Evolutionary conservation across 2,113 vertebrate species (phyloP), one percentile per base, ranked within the genome.

Genomic region (Microcebus ravelobensis): DNA sequence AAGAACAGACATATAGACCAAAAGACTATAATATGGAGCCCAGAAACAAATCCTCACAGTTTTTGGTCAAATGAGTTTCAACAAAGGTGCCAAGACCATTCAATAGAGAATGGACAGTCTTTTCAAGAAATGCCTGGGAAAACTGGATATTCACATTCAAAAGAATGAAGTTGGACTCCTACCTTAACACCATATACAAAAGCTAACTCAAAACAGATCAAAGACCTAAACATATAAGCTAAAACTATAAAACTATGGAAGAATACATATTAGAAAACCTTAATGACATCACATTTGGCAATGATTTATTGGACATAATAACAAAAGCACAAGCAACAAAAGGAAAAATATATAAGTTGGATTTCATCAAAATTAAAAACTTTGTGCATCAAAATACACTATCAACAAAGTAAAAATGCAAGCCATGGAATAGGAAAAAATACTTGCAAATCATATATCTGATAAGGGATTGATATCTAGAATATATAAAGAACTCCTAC

Each of bases 281-380:
- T 91, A 42, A 74, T 39, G 39, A 87, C 17, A 57, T 14, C 2
- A 34, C 15, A 83, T 70, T 52, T 70, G 52, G 76, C 12, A 23
- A 91, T 50, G 18, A 93, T 59, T 79, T 92, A 39, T 85, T 89
- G 48, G 11, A 57, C 34, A n/a, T 65, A 14, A 74, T 36, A 67
- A 25, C 79, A 85, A 86, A 89, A 95, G 42, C 42, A 52, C 55
- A 94, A 52, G 52, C 73, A 95, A 65, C 67, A 68, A 84, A 48
- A 89, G 39, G 50, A 74, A 84, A 86, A 76, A 50, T 63, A 74
- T 48, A 39, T 45, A 67, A 80, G 59, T 23, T 59, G 23, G 12
- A 74, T n/a, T 94, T 94, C 61, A 87, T n/a, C 77, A 88, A 85
- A 87, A 87, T 59, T 59, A 27, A 90, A 95, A 82, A 70, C 10